Conservation (phyloP, 2,113 vertebrate species). For the Ochotona curzoniae region DNA sequence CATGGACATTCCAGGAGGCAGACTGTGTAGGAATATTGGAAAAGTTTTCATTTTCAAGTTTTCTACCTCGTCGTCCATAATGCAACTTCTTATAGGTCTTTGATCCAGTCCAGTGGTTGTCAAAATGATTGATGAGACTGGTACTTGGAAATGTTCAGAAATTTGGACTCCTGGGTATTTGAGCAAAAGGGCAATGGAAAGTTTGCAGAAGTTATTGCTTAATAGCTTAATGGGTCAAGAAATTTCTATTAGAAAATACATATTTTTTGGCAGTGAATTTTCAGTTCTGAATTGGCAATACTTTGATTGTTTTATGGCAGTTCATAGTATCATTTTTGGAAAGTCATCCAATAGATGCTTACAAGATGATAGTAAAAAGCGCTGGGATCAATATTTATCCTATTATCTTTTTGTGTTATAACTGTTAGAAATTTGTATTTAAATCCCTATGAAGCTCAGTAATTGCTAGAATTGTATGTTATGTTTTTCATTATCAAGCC, state of each 20-base stretch:
- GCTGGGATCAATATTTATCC: neutral
- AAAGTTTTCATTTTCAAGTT: constrained; percentile 50
- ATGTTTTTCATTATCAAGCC: neutral
- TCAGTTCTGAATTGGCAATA: neutral
- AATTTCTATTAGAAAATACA: neutral
- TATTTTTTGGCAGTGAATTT: neutral
- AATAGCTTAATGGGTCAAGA: neutral
- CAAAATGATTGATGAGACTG: constrained; percentile 60
- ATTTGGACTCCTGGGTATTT: neutral
- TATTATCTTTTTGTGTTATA: neutral
- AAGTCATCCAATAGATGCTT: neutral
- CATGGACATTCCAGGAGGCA: constrained; percentile 19
- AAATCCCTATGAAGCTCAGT: neutral
- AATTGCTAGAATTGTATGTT: neutral
- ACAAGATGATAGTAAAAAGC: neutral
- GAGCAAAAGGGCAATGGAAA: neutral
- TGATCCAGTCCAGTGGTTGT: neutral
- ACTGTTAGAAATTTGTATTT: neutral
- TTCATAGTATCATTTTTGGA: neutral
- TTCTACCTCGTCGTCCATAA: constrained; percentile 31
- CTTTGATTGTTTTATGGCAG: neutral
- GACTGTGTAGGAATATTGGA: constrained; percentile 4
- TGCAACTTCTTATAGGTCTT: constrained; percentile 44
- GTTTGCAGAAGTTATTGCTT: constrained; percentile 16
- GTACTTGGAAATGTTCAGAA: neutral